A percentile compares a stretch with the other conserved stretches of the same genome.
phyloP scores from a whole-genome alignment of 2,888 invertebrate species.

The Asteroscopus sphinx region DNA sequence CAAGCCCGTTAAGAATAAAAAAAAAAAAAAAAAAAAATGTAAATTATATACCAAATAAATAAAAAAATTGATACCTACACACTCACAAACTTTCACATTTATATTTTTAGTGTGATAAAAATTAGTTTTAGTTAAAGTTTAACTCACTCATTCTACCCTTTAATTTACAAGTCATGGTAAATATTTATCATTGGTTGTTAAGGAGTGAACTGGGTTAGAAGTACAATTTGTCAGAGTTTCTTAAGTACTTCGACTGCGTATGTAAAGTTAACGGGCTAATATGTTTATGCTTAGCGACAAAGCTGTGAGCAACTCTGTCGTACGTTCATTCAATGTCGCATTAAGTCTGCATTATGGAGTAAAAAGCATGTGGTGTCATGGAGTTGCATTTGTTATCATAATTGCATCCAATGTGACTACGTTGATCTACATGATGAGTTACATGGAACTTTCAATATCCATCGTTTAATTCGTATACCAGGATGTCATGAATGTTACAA shows the following conservation, averaged over 20 bases:
- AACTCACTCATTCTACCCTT: background rate
- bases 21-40: too few relatives aligned
- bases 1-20: too few relatives aligned
- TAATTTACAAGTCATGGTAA: conserved; percentile 5
- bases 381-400: background rate
- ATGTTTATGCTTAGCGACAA: conserved; percentile 4
- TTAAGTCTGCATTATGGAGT: background rate
- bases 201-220: background rate
- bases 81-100: too few relatives aligned
- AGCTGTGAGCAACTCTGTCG: background rate
- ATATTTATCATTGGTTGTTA: conserved; percentile 9
- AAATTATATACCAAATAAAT: too few relatives aligned
- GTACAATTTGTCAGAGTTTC: conserved; percentile 1
- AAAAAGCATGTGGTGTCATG: background rate
- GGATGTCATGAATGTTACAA: too few relatives aligned
- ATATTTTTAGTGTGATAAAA: too few relatives aligned
- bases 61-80: too few relatives aligned
- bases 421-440: too few relatives aligned
- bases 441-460: too few relatives aligned
- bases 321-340: background rate
- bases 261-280: conserved; percentile 4
- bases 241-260: conserved; percentile 1
- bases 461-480: too few relatives aligned
- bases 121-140: too few relatives aligned
- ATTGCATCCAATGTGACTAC: too few relatives aligned